Evolutionary conservation across 2,797 vertebrate species (phyloP).

Genomic region (Alosa sapidissima): DNA sequence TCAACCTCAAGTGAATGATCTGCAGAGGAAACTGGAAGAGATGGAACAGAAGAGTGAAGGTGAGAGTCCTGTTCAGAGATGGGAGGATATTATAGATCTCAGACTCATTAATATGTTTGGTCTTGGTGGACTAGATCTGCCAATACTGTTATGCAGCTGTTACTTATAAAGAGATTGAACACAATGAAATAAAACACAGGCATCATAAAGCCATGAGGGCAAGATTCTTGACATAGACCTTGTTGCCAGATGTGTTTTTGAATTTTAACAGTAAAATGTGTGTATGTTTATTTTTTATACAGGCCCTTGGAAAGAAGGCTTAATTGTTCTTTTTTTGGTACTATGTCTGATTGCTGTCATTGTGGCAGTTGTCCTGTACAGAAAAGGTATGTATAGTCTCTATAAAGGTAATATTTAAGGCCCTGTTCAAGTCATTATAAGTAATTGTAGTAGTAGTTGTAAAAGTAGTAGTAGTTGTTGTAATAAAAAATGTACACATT

Average conservation of each 20-base stretch:
- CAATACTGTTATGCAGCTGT: too few relatives aligned
- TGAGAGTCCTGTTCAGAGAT: not conserved
- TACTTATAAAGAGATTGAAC: too few relatives aligned
- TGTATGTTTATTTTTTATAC: not conserved
- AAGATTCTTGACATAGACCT: not conserved
- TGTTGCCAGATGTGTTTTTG: too few relatives aligned
- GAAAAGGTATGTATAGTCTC: not conserved
- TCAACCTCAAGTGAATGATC: not conserved
- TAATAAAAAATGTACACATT: too few relatives aligned
- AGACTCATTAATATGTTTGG: not conserved
- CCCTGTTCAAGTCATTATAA: not conserved
- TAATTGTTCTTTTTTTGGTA: not conserved
- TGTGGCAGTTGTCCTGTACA: not conserved
- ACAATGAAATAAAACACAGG: not conserved
- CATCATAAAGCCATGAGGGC: not conserved
- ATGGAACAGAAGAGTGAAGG: not conserved
- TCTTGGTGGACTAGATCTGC: constrained; percentile 2
- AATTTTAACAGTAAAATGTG: not conserved
- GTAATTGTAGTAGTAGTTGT: too few relatives aligned
- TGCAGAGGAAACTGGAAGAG: not conserved
- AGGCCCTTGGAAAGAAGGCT: not conserved
- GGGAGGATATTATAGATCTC: not conserved
- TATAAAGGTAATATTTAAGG: not conserved
- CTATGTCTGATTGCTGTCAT: not conserved
- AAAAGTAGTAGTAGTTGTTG: too few relatives aligned